These are phyloP conservation scores for Elymnias hypermnestra DNA, from an alignment of 1,140 invertebrate genomes.

Conservation along the genomic window DNA sequence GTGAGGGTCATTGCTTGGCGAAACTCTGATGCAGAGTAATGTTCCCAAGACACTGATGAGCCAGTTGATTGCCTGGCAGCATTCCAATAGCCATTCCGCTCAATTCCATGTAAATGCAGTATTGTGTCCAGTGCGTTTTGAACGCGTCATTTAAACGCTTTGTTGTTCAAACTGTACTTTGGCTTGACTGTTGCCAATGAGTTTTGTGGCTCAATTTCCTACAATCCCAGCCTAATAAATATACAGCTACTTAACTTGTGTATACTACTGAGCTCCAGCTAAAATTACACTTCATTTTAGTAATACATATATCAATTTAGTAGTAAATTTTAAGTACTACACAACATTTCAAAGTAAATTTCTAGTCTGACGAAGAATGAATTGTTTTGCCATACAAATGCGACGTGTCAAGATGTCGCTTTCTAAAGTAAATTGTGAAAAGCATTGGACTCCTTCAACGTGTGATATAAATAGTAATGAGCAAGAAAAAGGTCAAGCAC, in stretches of 20 bases:
- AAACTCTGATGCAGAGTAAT: no score
- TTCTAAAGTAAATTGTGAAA: constrained; percentile 5
- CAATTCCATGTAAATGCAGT: constrained; percentile 12
- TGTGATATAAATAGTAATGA: constrained; percentile 35
- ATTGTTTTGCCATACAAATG: no score
- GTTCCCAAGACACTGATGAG: constrained; percentile 9
- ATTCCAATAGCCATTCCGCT: constrained; percentile 13
- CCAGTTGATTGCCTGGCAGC: constrained; percentile 34
- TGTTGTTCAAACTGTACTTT: background rate
- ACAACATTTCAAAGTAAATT: no score
- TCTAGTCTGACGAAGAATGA: no score
- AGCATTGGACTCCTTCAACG: constrained; percentile 23
- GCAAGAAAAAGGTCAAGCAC: constrained; percentile 32
- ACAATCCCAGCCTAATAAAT: no score
- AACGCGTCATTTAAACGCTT: constrained; percentile 4
- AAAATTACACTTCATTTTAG: no score
- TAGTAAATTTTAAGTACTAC: no score
- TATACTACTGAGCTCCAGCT: no score
- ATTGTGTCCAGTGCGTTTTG: constrained; percentile 1
- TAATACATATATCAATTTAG: no score
- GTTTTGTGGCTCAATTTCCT: background rate
- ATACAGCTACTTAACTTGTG: no score
- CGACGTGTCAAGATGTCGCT: no score
- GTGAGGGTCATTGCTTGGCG: no score
- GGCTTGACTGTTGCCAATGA: background rate